Evolutionary conservation across 2,888 invertebrate genomes (phyloP).

Genomic region (Chloroclystis v-ata): DNA sequence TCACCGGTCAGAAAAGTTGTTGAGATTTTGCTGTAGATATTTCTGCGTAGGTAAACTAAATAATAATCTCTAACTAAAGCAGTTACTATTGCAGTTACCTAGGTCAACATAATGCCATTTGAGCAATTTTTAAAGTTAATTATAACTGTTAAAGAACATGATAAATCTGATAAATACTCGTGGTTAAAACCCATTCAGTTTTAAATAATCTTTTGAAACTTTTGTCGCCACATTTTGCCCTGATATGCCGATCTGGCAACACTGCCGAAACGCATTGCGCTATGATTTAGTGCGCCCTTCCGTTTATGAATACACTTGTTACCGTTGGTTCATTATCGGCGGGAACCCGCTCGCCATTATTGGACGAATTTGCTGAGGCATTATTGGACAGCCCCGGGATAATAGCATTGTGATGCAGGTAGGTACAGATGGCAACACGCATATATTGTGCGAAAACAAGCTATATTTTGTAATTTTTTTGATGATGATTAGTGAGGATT

Average conservation of each 20-base stretch:
- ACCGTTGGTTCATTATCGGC: conserved; percentile 69
- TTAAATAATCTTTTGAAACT: background rate
- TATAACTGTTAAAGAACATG: no score
- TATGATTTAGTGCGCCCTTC: conserved; percentile 72
- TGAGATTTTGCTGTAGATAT: no score
- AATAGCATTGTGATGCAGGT: conserved; percentile 57
- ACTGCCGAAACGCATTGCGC: conserved; percentile 38
- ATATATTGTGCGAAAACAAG: conserved; percentile 11
- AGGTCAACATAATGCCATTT: no score
- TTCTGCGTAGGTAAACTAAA: no score
- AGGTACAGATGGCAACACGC: conserved; percentile 26
- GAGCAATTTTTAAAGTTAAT: no score
- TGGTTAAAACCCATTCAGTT: no score
- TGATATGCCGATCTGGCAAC: conserved; percentile 4
- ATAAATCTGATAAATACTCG: no score
- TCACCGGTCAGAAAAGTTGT: no score
- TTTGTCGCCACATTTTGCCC: conserved; percentile 1
- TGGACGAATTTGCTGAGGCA: conserved; percentile 51
- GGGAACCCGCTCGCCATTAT: conserved; percentile 25
- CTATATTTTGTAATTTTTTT: no score
- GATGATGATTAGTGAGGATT: no score
- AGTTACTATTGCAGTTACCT: no score
- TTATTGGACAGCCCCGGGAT: conserved; percentile 65
- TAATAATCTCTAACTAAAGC: no score
- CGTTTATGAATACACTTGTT: conserved; percentile 76